Percentiles rank a stretch among this genome's conserved stretches.
Conservation (phyloP, 2,797 vertebrate species). For the Phataginus tetradactyla region DNA sequence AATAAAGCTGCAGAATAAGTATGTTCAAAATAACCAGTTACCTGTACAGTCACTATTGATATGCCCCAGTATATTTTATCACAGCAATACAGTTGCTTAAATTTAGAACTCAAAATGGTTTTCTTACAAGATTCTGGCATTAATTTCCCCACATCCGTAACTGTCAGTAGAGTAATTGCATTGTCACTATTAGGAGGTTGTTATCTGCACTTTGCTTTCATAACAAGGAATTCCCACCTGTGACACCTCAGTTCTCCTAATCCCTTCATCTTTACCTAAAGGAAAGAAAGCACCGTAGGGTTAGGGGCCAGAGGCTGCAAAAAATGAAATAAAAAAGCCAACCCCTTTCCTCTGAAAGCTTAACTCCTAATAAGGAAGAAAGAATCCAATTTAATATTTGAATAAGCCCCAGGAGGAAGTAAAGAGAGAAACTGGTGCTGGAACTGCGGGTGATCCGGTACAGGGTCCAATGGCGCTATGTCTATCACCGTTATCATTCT, state of each 20-base stretch:
- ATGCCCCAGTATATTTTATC: not conserved
- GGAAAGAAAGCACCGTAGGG: not conserved
- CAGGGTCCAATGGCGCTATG: accelerated
- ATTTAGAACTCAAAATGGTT: not conserved
- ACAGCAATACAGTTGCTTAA: not conserved
- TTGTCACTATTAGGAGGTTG: not conserved
- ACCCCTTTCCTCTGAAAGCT: not conserved
- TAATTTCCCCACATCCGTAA: not conserved
- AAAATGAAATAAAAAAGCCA: not conserved
- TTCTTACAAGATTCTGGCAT: not conserved
- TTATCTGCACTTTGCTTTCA: not conserved
- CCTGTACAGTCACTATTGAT: not conserved
- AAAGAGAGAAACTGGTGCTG: not conserved
- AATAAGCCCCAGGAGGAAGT: not conserved
- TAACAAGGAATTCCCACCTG: not conserved
- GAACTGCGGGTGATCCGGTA: not conserved
- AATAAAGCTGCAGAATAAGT: not conserved
- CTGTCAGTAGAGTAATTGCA: conserved; percentile 11
- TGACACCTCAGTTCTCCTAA: not conserved
- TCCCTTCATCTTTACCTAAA: not conserved
- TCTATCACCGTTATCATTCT: not conserved
- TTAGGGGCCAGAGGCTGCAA: not conserved
- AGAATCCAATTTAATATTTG: not conserved
- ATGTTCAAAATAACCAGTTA: not conserved
- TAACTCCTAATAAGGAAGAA: not conserved